Evolutionary conservation across 2,888 invertebrate genomes (phyloP).

Genomic region (Meganola albula): DNA sequence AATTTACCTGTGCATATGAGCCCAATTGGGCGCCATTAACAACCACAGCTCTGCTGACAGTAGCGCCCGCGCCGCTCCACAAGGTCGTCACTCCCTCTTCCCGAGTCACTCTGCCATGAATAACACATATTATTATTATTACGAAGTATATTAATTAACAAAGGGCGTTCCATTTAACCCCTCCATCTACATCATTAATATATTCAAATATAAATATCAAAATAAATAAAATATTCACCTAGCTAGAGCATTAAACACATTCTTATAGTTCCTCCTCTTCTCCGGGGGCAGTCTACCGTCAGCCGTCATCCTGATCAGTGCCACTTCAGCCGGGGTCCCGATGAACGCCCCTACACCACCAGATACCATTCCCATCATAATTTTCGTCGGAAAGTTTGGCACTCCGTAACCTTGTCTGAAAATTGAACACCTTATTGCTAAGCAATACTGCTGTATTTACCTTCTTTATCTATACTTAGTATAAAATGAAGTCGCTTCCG

Average conservation of each 20-base stretch:
- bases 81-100: constrained; percentile 85
- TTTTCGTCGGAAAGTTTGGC: constrained; percentile 75
- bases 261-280: constrained; percentile 94
- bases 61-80: constrained; percentile 94
- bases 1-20: constrained; percentile 91
- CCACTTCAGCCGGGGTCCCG: constrained; percentile 98
- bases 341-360: constrained; percentile 94
- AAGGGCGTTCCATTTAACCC: no score
- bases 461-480: no score
- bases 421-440: no score
- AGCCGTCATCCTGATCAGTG: constrained; percentile 98
- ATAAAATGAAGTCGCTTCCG: no score
- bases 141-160: no score
- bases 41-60: constrained; percentile 95
- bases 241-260: constrained; percentile 92
- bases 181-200: no score
- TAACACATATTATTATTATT: neutral
- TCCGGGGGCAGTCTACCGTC: constrained; percentile 94
- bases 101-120: constrained; percentile 48
- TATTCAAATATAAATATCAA: neutral
- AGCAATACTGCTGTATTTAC: no score
- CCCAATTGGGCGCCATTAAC: constrained; percentile 99
- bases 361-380: constrained; percentile 89
- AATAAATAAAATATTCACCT: constrained; percentile 79
- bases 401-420: constrained; percentile 7